Evolutionary conservation across 1,140 invertebrate species (phyloP).

Genomic region (Zeugodacus cucurbitae): DNA sequence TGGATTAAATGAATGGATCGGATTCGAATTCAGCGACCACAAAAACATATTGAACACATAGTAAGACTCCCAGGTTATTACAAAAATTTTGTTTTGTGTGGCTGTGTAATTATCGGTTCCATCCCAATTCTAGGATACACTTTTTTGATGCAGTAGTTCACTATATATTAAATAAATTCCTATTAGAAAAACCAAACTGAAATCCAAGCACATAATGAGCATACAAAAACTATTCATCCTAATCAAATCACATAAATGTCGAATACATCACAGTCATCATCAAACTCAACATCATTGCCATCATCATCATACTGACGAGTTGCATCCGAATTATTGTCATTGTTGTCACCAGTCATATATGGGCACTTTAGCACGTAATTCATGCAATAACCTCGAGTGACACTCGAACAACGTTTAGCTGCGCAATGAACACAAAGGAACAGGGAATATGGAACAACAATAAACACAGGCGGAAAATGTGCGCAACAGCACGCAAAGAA

Average conservation of each 20-base stretch:
- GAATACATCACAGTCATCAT: background rate
- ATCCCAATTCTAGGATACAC: no score
- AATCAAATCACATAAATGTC: background rate
- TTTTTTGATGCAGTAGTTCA: no score
- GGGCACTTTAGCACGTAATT: conserved; percentile 39
- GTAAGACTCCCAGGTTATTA: no score
- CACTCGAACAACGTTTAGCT: background rate
- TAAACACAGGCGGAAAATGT: background rate
- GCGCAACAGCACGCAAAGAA: conserved; percentile 32
- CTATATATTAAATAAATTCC: no score
- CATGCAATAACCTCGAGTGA: conserved; percentile 29
- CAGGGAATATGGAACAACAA: conserved; percentile 12
- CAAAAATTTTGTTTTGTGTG: no score
- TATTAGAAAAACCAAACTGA: no score
- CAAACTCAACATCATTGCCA: background rate
- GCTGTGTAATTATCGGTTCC: no score
- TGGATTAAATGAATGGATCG: no score
- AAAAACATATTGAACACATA: no score
- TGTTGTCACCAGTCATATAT: conserved; percentile 13
- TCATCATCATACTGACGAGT: background rate
- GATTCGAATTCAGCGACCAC: no score
- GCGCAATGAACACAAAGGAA: background rate
- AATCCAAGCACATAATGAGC: no score
- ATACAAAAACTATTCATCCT: no score
- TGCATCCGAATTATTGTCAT: background rate